These are phyloP conservation scores for Halcyon leucocephala DNA, from an alignment of 2,797 vertebrate species.

Conservation along the genomic window DNA sequence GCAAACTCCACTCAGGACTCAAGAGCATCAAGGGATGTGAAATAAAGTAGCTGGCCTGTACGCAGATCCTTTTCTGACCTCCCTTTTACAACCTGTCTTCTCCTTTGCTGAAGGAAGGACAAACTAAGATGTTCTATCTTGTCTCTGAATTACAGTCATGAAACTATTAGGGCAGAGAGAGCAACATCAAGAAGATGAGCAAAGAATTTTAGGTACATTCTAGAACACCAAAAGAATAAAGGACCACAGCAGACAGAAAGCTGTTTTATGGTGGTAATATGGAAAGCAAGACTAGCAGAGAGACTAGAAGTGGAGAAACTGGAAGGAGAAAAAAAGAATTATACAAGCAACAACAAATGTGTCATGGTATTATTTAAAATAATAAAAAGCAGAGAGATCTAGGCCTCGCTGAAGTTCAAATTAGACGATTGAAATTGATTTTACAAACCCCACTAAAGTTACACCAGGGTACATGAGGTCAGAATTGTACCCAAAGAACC, in stretches of 20 bases:
- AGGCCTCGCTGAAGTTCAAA: not conserved
- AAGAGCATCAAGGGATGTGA: not conserved
- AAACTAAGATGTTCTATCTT: not conserved
- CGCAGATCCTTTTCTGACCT: not conserved
- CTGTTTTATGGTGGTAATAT: not conserved
- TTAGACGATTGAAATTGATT: not conserved
- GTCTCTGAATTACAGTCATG: not conserved
- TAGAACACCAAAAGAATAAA: not conserved
- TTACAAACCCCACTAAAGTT: not conserved
- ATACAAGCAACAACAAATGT: not conserved
- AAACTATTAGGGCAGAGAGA: not conserved
- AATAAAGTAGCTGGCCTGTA: not conserved
- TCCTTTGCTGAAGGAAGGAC: not conserved
- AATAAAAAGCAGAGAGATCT: not conserved
- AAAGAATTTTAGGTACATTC: not conserved
- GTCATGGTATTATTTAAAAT: not conserved
- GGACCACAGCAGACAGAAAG: not conserved
- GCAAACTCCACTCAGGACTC: not conserved
- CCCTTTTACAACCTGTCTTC: not conserved
- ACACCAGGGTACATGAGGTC: slow-evolving; percentile 18
- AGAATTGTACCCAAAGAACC: slow-evolving; percentile 45
- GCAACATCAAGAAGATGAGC: not conserved
- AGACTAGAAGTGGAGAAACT: not conserved
- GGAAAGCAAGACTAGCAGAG: not conserved
- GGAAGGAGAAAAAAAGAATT: not conserved